These are phyloP conservation scores for Hypsopygia costalis DNA, from an alignment of 2,888 invertebrate genomes.

Conservation along the genomic window DNA sequence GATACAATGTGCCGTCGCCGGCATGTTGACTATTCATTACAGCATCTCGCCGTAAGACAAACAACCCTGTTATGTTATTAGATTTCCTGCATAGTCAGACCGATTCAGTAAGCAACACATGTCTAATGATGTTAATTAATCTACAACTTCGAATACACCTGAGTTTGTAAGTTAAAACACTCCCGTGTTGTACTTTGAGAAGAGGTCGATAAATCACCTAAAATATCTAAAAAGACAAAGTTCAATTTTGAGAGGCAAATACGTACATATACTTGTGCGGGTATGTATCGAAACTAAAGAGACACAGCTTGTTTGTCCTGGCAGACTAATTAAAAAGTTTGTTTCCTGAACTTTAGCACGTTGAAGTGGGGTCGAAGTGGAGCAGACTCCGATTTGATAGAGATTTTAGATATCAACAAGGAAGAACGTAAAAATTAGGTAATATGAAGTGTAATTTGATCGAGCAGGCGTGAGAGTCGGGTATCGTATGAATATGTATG, in stretches of 20 bases:
- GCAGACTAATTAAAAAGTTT: constrained; percentile 80
- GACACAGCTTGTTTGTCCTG: constrained; percentile 76
- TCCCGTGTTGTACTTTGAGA: constrained; percentile 29
- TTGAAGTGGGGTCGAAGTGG: constrained; percentile 59
- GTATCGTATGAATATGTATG: constrained; percentile 71
- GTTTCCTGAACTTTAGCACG: constrained; percentile 57
- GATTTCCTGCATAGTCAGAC: constrained; percentile 54
- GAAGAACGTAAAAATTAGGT: constrained; percentile 26
- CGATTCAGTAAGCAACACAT: constrained; percentile 42
- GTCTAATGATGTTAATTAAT: constrained; percentile 47
- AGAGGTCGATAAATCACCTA: constrained; percentile 38
- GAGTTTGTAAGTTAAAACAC: constrained; percentile 31
- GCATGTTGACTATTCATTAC: constrained; percentile 75
- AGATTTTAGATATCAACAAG: constrained; percentile 42
- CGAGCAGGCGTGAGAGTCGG: constrained; percentile 39
- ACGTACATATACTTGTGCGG: constrained; percentile 35
- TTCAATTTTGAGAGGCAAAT: constrained; percentile 42
- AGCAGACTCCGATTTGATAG: constrained; percentile 53
- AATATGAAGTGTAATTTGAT: constrained; percentile 46
- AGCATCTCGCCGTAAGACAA: constrained; percentile 65
- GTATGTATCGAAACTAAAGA: constrained; percentile 58
- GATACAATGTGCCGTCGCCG: constrained; percentile 43
- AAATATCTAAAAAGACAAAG: constrained; percentile 33
- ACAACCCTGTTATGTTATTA: constrained; percentile 67
- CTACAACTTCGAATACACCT: constrained; percentile 30